Base-by-base conservation (phyloP, 2,888 invertebrate species). In the Papilio demoleus region DNA sequence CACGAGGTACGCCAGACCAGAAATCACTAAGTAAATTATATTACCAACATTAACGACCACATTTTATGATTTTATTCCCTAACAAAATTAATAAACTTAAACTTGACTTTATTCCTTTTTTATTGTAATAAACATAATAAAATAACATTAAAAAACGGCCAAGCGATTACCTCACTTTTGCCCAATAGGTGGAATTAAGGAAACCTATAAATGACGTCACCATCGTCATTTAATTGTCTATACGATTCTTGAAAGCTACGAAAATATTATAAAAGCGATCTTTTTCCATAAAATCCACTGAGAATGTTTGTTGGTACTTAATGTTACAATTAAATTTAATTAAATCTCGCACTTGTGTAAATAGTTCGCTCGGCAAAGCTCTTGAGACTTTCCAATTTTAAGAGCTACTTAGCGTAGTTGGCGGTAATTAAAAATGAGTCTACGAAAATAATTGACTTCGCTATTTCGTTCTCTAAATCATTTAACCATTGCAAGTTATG, bases 311-410 rank as follows among this genome's bases (percentile, higher is more conserved):
- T 76, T 74, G 72, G 76, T 64, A 71, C 70, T 76, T 74, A 75
- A 76, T 75, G 76, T 75, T 72, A 71, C 72, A 81, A 79, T 83
- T 77, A 74, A 83, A 82, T 45, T 84, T 84, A 86, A 86, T 87
- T 86, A 84, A 86, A 84, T 78, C 77, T 79, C 75, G 72, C 74
- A 82, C 76, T 82, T 83, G 82, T 80, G 80, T 80, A 71, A 71
- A 68, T 76, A 81, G 77, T 80, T 81, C 74, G 74, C 75, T 77
- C 74, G 12, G 42, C 61, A 45, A 59, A 45, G 34, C 40, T 65
- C 36, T 60, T 45, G 12, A 56, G 60, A 65, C 34, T 59, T 65
- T 45, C 34, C 34, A 59, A 45, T 65, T 58, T 19, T 34, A 34
- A 36, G 17, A 34, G 45, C 34, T 34, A 36, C 31, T 59, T 45